phyloP scores from a whole-genome alignment of 2,113 vertebrate genomes.

The Passer montanus region DNA sequence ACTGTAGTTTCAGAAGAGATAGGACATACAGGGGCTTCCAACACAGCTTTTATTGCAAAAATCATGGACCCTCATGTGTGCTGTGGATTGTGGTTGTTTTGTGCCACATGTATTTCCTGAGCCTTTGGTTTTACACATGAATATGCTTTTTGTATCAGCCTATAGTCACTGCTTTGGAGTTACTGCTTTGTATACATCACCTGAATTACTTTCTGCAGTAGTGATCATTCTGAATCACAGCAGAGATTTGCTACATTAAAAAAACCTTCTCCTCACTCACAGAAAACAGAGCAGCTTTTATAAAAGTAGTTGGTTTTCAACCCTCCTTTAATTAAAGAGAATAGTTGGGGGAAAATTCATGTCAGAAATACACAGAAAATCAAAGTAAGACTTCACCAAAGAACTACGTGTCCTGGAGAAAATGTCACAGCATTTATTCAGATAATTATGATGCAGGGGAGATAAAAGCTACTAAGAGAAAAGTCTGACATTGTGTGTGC shows the following conservation, averaged over 20 bases:
- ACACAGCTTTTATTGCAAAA: background rate
- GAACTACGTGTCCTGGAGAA: background rate
- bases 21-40: background rate
- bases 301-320: background rate
- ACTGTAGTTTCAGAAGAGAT: background rate
- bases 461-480: background rate
- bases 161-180: background rate
- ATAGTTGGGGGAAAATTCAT: background rate
- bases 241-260: background rate
- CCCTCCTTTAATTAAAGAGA: background rate
- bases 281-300: background rate
- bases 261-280: background rate
- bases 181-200: background rate
- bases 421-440: background rate
- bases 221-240: background rate
- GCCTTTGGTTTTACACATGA: background rate
- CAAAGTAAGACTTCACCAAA: background rate
- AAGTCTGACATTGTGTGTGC: background rate
- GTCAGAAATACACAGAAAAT: background rate
- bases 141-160: background rate
- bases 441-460: background rate
- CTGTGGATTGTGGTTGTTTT: background rate
- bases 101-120: background rate
- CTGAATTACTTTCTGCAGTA: background rate
- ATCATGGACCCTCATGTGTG: background rate